phyloP scores from a whole-genome alignment of 2,113 vertebrate genomes.

The Dasypus novemcinctus region DNA sequence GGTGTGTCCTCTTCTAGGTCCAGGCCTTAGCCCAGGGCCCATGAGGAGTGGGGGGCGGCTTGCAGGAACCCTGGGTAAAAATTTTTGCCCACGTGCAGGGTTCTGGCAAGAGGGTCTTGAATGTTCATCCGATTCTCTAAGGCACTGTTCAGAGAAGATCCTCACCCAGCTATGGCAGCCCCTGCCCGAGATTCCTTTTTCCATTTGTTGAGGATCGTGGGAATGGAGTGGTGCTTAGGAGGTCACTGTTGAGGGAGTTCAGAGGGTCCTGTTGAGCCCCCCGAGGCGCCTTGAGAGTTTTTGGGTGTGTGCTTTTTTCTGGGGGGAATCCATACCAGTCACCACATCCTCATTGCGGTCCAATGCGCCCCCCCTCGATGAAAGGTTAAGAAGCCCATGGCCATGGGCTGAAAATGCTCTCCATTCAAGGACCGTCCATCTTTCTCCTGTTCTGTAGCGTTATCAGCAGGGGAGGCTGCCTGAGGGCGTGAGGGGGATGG shows the following conservation, averaged over 20 bases:
- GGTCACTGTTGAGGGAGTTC: too few species aligned
- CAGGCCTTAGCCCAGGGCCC: background rate
- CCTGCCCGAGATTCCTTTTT: fast-evolving
- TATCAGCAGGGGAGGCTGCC: background rate
- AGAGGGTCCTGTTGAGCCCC: background rate
- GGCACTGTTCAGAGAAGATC: background rate
- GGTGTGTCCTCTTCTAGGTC: background rate
- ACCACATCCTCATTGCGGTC: background rate
- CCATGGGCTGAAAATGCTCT: background rate
- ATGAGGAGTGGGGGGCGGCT: fast-evolving
- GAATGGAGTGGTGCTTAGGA: background rate
- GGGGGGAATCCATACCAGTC: background rate
- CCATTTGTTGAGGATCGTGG: fast-evolving
- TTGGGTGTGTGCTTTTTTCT: background rate
- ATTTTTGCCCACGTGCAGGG: too few species aligned
- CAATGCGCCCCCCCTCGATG: background rate
- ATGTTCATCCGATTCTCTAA: background rate
- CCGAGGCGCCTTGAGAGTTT: background rate
- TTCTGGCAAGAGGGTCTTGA: background rate
- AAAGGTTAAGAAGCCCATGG: background rate
- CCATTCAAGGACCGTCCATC: background rate
- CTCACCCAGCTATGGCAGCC: fast-evolving
- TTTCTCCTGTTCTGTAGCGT: background rate
- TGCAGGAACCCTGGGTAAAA: background rate
- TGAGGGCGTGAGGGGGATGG: background rate